phyloP scores from a whole-genome alignment of 2,113 vertebrate genomes.

The Prolemur simus region DNA sequence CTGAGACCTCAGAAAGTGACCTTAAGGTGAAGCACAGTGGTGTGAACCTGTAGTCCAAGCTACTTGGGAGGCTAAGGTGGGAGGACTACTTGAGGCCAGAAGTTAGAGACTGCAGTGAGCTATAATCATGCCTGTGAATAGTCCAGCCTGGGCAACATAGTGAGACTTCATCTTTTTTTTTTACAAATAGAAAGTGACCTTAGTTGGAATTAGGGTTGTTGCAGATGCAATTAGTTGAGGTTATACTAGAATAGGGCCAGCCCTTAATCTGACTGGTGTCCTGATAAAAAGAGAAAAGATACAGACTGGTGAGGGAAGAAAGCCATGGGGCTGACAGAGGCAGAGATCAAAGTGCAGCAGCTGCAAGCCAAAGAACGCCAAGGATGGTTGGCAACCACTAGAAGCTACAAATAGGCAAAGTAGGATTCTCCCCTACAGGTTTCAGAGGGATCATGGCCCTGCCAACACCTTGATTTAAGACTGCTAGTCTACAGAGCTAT shows the following conservation, averaged over 20 bases:
- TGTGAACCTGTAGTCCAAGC: too few species aligned
- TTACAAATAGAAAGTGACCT: not conserved
- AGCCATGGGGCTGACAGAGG: not conserved
- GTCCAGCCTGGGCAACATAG: too few species aligned
- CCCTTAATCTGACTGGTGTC: not conserved
- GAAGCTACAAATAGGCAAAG: not conserved
- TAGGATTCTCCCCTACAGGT: not conserved
- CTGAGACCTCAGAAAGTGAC: not conserved
- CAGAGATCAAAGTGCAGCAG: not conserved
- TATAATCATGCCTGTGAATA: too few species aligned
- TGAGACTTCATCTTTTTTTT: too few species aligned
- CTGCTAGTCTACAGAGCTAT: not conserved
- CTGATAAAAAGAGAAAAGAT: not conserved
- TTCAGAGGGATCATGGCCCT: not conserved
- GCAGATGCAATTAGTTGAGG: not conserved
- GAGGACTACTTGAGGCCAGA: too few species aligned
- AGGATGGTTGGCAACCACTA: not conserved
- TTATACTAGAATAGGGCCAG: not conserved
- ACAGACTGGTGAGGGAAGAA: not conserved
- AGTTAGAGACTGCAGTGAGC: too few species aligned
- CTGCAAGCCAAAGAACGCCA: not conserved
- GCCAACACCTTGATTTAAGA: not conserved
- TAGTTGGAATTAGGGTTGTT: not conserved
- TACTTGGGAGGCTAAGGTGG: too few species aligned
- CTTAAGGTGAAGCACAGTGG: not conserved